Conservation (phyloP, 2,113 vertebrate species). For the Syngnathoides biaculeatus region DNA sequence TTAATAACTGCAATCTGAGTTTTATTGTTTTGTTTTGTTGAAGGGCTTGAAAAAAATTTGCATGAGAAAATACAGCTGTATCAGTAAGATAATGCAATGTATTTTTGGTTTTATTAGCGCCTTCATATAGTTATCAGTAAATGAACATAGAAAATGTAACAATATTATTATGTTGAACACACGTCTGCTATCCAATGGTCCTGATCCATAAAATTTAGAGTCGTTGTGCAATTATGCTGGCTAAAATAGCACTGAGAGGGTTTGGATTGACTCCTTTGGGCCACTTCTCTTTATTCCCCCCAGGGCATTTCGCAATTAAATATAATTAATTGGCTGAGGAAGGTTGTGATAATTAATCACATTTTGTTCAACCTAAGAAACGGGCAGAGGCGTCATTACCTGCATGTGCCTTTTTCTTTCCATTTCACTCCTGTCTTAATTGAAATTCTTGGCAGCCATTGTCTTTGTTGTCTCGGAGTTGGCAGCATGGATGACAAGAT, state of each 20-base stretch:
- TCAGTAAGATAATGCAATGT: neutral
- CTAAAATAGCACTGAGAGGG: constrained; percentile 13
- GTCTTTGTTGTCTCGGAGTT: constrained; percentile 47
- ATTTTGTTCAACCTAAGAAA: constrained; percentile 48
- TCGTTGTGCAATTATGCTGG: constrained; percentile 23
- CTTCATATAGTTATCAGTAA: neutral
- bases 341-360: constrained; percentile 57
- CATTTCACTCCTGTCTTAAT: constrained; percentile 50
- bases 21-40: no score
- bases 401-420: constrained; percentile 49
- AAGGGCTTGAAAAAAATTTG: neutral
- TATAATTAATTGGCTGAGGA: constrained; percentile 55
- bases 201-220: constrained; percentile 13
- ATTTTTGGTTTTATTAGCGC: neutral
- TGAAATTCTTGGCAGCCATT: constrained; percentile 54
- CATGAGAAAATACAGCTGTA: neutral
- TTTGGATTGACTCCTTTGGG: constrained; percentile 24
- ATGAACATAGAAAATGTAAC: neutral
- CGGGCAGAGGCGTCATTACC: constrained; percentile 49
- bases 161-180: neutral
- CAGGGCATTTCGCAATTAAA: constrained; percentile 61
- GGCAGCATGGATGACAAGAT: constrained; percentile 21
- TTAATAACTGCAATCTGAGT: no score
- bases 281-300: constrained; percentile 28
- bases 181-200: neutral